These are phyloP conservation scores for Rhagium mordax DNA, from an alignment of 2,888 invertebrate species.

Conservation along the genomic window DNA sequence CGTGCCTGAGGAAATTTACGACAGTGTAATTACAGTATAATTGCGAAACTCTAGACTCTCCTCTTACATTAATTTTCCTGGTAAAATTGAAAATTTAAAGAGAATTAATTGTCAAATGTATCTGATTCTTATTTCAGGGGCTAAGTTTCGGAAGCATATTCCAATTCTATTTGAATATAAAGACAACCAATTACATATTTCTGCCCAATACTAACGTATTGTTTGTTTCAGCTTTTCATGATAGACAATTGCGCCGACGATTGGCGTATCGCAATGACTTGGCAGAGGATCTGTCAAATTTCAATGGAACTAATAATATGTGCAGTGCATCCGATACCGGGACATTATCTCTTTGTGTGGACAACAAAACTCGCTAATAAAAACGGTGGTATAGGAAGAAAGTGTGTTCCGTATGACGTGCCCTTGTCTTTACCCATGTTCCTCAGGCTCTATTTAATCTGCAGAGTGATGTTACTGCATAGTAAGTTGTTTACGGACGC, in stretches of 20 bases:
- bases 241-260: constrained; percentile 99
- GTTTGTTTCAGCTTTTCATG: constrained; percentile 93
- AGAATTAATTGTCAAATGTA: not conserved
- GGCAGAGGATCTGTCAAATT: constrained; percentile 96
- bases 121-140: not conserved
- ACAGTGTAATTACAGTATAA: constrained; percentile 23
- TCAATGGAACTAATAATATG: constrained; percentile 94
- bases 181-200: too few relatives aligned
- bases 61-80: not conserved
- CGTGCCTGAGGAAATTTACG: constrained; percentile 6
- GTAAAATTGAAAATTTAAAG: not conserved
- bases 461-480: constrained; percentile 99
- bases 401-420: constrained; percentile 94
- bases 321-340: constrained; percentile 98
- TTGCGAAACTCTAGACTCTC: constrained; percentile 7
- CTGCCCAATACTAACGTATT: not conserved
- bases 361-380: constrained; percentile 95
- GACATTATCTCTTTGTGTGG: constrained; percentile 97
- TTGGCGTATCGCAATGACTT: constrained; percentile 99
- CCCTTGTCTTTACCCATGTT: constrained; percentile 99
- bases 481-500: constrained; percentile 99
- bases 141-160: not conserved
- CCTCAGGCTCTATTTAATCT: constrained; percentile 98
- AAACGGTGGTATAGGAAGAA: constrained; percentile 75
- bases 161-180: too few relatives aligned